Percentiles rank a stretch among this genome's conserved stretches.
These are phyloP conservation scores for Pygathrix nemaeus DNA, from an alignment of 2,113 vertebrate species.

Conservation along the genomic window DNA sequence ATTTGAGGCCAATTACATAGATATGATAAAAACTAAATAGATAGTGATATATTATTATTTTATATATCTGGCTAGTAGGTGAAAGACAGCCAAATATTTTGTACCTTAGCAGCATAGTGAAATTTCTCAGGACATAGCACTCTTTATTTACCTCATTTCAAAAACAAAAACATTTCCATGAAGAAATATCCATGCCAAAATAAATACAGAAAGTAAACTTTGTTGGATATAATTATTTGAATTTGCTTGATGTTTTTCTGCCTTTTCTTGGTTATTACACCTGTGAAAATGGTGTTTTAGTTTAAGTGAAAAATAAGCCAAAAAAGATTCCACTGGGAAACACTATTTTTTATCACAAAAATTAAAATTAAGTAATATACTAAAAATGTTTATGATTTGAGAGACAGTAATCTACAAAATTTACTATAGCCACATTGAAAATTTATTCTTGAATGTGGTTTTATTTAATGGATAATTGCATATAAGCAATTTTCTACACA, in stretches of 20 bases:
- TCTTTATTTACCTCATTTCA: not conserved
- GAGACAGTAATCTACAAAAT: not conserved
- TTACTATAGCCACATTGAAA: not conserved
- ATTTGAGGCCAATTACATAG: not conserved
- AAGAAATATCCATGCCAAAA: not conserved
- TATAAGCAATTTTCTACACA: not conserved
- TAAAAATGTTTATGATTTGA: not conserved
- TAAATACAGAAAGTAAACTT: constrained; percentile 11
- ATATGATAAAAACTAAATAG: not conserved
- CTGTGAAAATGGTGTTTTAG: not conserved
- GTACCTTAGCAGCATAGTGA: not conserved
- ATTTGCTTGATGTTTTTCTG: not conserved
- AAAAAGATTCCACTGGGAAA: not conserved
- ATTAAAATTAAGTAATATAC: not conserved
- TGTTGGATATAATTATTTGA: not conserved
- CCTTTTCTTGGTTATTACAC: not conserved
- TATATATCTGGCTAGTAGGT: not conserved
- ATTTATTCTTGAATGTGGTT: not conserved
- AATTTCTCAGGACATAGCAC: not conserved
- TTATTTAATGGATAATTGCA: not conserved
- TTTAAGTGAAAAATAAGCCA: not conserved
- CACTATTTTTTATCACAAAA: not conserved
- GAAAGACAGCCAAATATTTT: not conserved
- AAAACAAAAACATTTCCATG: not conserved
- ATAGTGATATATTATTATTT: not conserved